These are phyloP conservation scores for Ectobius pallidus DNA, from an alignment of 2,888 invertebrate genomes.

Conservation along the genomic window DNA sequence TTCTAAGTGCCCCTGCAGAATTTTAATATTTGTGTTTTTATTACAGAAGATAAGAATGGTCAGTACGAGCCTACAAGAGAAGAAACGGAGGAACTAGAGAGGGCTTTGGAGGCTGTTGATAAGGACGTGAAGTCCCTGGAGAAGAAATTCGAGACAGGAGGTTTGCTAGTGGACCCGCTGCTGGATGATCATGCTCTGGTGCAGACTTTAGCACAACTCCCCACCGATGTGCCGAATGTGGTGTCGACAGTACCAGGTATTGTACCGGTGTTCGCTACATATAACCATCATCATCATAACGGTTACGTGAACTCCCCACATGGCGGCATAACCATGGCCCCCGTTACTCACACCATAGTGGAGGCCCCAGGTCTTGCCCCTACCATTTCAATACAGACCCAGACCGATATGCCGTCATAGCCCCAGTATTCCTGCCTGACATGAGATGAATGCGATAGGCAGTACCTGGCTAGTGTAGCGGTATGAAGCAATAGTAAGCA, in stretches of 20 bases:
- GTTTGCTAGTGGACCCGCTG: constrained; percentile 63
- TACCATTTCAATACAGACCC: constrained; percentile 40
- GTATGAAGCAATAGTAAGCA: neutral
- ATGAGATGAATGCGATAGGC: too few species aligned
- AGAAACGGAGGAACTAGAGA: constrained; percentile 87
- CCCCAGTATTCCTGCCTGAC: too few species aligned
- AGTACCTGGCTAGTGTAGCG: too few species aligned
- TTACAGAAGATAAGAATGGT: constrained; percentile 70
- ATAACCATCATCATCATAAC: constrained; percentile 38
- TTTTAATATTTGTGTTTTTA: too few species aligned
- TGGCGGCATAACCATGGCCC: constrained; percentile 4
- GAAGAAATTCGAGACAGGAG: constrained; percentile 67
- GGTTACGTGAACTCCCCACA: constrained; percentile 34
- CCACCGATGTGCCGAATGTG: constrained; percentile 51
- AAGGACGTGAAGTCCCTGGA: constrained; percentile 74
- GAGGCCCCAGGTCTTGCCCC: constrained; percentile 27
- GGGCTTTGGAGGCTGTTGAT: constrained; percentile 80
- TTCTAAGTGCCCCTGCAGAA: too few species aligned
- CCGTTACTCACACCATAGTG: constrained; percentile 11
- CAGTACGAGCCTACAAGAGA: constrained; percentile 75
- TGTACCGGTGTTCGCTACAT: constrained; percentile 37
- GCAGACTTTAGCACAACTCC: constrained; percentile 58
- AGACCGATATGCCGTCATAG: constrained; percentile 42
- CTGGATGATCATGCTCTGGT: constrained; percentile 65
- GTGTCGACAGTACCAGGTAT: constrained; percentile 33